These are phyloP conservation scores for Drosophila quasianomalipes DNA, from an alignment of 2,888 invertebrate genomes.

Conservation along the genomic window DNA sequence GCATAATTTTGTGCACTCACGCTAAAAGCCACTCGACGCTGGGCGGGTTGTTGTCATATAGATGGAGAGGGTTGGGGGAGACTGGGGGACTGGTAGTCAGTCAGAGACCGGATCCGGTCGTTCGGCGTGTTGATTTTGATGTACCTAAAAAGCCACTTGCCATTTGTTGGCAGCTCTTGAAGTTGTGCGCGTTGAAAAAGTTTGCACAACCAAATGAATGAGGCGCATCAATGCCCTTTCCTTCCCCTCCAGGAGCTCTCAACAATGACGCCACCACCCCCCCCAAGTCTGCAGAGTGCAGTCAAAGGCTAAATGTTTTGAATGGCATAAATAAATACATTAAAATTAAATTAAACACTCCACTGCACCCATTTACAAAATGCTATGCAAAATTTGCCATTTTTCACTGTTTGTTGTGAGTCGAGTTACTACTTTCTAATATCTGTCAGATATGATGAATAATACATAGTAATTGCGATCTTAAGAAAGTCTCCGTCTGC, in stretches of 20 bases:
- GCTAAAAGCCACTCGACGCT: slow-evolving; percentile 69
- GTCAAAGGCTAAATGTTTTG: slow-evolving; percentile 62
- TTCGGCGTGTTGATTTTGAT: slow-evolving; percentile 72
- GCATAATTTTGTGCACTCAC: slow-evolving; percentile 70
- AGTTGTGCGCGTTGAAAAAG: slow-evolving; percentile 72
- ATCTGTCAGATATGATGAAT: background rate
- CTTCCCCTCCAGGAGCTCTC: background rate
- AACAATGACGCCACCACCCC: slow-evolving; percentile 2
- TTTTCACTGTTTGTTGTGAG: slow-evolving; percentile 8
- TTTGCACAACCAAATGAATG: slow-evolving; percentile 77
- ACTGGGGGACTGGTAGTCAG: slow-evolving; percentile 18
- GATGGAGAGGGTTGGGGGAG: background rate
- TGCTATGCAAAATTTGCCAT: slow-evolving; percentile 36
- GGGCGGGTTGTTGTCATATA: slow-evolving; percentile 1
- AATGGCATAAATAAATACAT: slow-evolving; percentile 76
- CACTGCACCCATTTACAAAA: slow-evolving; percentile 62
- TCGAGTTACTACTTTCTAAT: background rate
- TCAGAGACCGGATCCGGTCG: slow-evolving; percentile 32
- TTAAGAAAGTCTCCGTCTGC: background rate
- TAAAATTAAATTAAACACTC: slow-evolving; percentile 76
- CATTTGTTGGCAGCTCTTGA: slow-evolving; percentile 61
- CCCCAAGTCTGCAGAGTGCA: slow-evolving; percentile 8
- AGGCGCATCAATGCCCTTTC: slow-evolving; percentile 12
- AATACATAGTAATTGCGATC: background rate
- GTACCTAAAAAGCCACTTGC: slow-evolving; percentile 78